Conservation (phyloP, 1,140 invertebrate species). For the Aphis craccivora region DNA sequence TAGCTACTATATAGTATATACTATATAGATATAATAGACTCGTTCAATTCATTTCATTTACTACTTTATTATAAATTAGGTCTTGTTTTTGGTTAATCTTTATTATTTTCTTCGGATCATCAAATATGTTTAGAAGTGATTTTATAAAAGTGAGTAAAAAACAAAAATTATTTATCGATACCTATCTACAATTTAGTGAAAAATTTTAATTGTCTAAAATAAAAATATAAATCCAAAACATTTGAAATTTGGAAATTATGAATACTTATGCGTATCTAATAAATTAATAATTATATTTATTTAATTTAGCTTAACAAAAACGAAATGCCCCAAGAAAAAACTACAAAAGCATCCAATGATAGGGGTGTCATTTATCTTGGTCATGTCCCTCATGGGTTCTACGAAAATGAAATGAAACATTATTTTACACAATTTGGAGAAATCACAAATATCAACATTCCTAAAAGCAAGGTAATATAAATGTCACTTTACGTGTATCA, state of each 20-base stretch:
- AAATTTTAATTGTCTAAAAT: not conserved
- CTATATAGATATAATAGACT: too few species aligned
- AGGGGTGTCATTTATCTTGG: constrained; percentile 80
- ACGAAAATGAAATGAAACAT: too few species aligned
- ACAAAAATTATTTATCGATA: not conserved
- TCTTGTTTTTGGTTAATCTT: too few species aligned
- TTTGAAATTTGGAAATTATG: not conserved
- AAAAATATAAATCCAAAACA: not conserved
- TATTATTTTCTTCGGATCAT: too few species aligned
- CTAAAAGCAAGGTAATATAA: too few species aligned
- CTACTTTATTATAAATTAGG: too few species aligned
- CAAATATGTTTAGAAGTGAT: constrained; percentile 37
- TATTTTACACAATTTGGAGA: too few species aligned
- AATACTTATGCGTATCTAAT: not conserved
- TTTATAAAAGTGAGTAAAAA: constrained; percentile 52
- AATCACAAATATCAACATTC: too few species aligned
- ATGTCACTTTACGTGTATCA: not conserved
- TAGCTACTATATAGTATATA: too few species aligned
- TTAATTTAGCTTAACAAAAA: constrained; percentile 26
- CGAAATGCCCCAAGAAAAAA: not conserved
- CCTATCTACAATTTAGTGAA: not conserved
- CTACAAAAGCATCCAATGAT: not conserved
- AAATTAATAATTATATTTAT: not conserved
- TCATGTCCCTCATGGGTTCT: too few species aligned
- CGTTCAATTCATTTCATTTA: too few species aligned